Base-by-base conservation (phyloP, 1,140 invertebrate species). In the Drosophila nigrodunni region DNA sequence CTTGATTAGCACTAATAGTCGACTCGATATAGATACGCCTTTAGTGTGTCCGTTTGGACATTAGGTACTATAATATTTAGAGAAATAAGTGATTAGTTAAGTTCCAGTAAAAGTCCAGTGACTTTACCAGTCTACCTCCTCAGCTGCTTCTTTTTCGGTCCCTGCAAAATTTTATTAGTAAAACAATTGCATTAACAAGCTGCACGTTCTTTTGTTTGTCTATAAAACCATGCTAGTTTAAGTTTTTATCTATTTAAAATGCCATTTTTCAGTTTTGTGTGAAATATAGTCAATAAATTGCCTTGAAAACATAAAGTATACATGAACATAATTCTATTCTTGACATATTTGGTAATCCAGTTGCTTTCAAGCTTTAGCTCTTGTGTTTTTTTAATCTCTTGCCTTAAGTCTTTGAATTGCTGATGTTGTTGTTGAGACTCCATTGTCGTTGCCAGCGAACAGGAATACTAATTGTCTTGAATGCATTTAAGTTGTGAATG, bases 401-500 rank as follows among this genome's bases (percentile, higher is more conserved):
- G 18, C 18, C 30, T 39, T 55, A 34, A 35, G 13, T 34, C 50
- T 34, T 54, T 30, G 7, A 41, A 37, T 47, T 72, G 65, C 67
- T 69, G 46, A 54, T 60, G 55, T 57, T 67, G 44, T 35, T 54
- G 21, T 57, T 43, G 64, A 59, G 52, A 64, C 15, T 39, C 13
- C 13, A 15, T 57, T 39, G 54, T 57, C 13, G 18, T 7, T 50
- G 34, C 18, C 50, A 77, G 69, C 59, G 79, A 70, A 77, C 62
- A 30, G 25, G 25, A 30, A 21, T 21, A 21, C 82, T 88, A 87
- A 87, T 87, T 88, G 80, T 77, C 77, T 82, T 77, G 88, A 87
- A 87, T 87, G 82, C 68, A 79, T 88, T 87, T 21, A 21, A 21
- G 18, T 21, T 21, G 18, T 21, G 18, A 21, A 21, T 21, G 18